Percentiles rank a stretch among this genome's conserved stretches.
These are phyloP conservation scores for Malurus melanocephalus DNA, from an alignment of 2,113 vertebrate species.

Conservation along the genomic window DNA sequence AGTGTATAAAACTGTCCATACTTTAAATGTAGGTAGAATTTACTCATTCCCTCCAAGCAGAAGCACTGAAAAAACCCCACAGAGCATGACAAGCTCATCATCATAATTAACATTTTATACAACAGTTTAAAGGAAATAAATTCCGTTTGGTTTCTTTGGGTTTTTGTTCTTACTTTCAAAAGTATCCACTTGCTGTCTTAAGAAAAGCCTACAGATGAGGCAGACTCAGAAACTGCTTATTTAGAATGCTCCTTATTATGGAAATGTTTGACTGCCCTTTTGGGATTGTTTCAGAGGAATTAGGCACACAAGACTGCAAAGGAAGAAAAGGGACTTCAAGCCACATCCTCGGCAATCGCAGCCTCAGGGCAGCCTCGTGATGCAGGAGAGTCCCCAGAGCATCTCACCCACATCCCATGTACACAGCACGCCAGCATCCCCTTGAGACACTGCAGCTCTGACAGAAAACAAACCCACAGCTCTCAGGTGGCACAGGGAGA, in stretches of 20 bases:
- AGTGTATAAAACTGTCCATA: not conserved
- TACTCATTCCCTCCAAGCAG: not conserved
- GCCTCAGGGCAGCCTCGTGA: not conserved
- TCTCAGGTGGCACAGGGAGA: not conserved
- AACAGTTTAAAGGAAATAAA: conserved; percentile 40
- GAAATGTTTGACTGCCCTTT: conserved; percentile 46
- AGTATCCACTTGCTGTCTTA: conserved; percentile 40
- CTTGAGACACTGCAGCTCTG: not conserved
- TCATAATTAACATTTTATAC: conserved; percentile 21
- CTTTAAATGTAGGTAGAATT: not conserved
- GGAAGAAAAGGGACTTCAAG: conserved; percentile 42
- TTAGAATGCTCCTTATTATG: conserved; percentile 38
- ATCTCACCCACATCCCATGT: not conserved
- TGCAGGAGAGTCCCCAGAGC: not conserved
- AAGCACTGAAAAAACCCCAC: not conserved
- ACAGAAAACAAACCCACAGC: not conserved
- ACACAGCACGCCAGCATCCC: accelerated
- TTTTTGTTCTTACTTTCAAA: conserved; percentile 47
- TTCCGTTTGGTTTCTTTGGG: conserved; percentile 26
- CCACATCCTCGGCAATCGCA: not conserved
- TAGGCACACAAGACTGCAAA: conserved; percentile 49
- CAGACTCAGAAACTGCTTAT: conserved; percentile 39
- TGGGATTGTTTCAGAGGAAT: conserved; percentile 42
- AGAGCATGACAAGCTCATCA: not conserved
- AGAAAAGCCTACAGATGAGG: conserved; percentile 44